A percentile compares a stretch with the other conserved stretches of the same genome.
phyloP scores from a whole-genome alignment of 30 jellyfish, hydroid and myxozoan genomes.

The Cassiopea andromeda region DNA sequence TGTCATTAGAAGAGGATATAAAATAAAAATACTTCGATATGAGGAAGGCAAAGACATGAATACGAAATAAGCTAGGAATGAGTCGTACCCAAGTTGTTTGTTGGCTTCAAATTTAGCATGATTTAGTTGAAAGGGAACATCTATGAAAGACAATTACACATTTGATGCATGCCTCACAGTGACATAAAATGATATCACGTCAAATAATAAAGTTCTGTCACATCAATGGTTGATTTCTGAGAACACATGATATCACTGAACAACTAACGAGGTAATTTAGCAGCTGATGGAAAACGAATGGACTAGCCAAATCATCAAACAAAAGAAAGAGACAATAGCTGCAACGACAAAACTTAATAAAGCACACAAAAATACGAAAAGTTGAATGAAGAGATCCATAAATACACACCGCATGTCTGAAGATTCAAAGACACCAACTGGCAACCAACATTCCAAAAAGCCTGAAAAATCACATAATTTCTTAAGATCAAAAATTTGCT shows the following conservation, averaged over 20 bases:
- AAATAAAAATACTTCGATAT: not conserved
- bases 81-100: constrained; percentile 70
- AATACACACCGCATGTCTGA: constrained; percentile 78
- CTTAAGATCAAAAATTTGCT: not conserved
- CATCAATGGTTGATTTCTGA: too few species aligned
- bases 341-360: too few species aligned
- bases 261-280: too few species aligned
- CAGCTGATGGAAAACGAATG: too few species aligned
- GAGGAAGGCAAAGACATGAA: not conserved
- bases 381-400: not conserved
- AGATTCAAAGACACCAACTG: constrained; percentile 82
- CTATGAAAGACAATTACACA: constrained; percentile 14
- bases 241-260: too few species aligned
- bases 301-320: too few species aligned
- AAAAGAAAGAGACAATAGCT: not conserved
- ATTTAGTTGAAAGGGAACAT: constrained; percentile 83
- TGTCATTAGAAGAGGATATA: not conserved
- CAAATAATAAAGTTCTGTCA: too few species aligned
- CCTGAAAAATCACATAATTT: constrained; percentile 45
- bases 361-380: too few species aligned
- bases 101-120: constrained; percentile 88
- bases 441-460: constrained; percentile 93
- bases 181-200: too few species aligned
- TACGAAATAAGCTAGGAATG: not conserved
- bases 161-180: too few species aligned